Percentiles rank a stretch among this genome's conserved stretches.
These are phyloP conservation scores for Neocloeon triangulifer DNA, from an alignment of 1,140 invertebrate genomes.

Conservation along the genomic window DNA sequence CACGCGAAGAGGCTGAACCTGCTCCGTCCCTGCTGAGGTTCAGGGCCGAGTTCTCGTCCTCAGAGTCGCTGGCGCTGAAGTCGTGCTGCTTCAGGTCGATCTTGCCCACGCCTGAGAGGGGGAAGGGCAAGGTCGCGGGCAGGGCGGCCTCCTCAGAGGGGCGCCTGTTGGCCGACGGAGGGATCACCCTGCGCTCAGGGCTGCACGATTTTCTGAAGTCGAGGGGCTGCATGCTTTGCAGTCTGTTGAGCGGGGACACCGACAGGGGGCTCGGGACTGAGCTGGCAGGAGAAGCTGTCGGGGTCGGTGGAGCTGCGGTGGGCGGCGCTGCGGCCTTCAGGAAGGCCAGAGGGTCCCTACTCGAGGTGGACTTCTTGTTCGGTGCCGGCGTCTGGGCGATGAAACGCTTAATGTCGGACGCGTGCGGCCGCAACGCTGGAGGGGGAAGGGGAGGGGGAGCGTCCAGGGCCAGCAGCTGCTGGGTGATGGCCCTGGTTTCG, in stretches of 20 bases:
- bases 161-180: too few species aligned
- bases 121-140: too few species aligned
- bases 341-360: too few species aligned
- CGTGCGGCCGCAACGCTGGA: neutral
- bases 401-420: constrained; percentile 31
- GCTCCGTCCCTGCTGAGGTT: constrained; percentile 39
- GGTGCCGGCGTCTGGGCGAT: too few species aligned
- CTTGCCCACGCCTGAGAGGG: too few species aligned
- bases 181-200: too few species aligned
- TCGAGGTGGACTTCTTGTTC: too few species aligned
- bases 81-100: constrained; percentile 10
- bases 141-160: too few species aligned
- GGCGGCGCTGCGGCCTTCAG: too few species aligned
- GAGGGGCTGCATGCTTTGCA: constrained; percentile 89
- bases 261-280: constrained; percentile 27
- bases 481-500: constrained; percentile 59
- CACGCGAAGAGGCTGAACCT: too few species aligned
- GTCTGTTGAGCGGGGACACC: constrained; percentile 58
- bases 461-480: constrained; percentile 44
- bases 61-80: constrained; percentile 27
- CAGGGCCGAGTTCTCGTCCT: constrained; percentile 32
- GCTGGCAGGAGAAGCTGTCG: too few species aligned
- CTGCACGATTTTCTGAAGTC: constrained; percentile 77
- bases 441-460: constrained; percentile 1
- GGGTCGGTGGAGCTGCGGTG: too few species aligned